Base-by-base conservation (phyloP, 2,113 vertebrate species). In the Zapus hudsonius region DNA sequence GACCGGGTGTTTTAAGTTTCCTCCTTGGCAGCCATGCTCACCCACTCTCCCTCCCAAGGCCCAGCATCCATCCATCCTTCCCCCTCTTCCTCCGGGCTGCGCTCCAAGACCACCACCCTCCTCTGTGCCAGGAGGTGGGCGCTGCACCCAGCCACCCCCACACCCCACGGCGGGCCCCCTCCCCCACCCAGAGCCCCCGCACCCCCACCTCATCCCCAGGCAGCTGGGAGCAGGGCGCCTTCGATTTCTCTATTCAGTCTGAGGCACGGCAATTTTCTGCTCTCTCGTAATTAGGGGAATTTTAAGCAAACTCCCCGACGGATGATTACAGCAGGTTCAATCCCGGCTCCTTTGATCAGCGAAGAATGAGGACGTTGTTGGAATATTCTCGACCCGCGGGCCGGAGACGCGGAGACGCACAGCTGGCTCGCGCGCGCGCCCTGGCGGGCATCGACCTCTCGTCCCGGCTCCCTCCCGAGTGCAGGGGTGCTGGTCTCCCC, bases 251-350 rank as follows among this genome's bases (percentile, higher is more conserved):
- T 94, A 81, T 96, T 97, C 97, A 95, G 88, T 40, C 92, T 95
- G 92, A 7, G 96, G 95, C 95, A 57, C 94, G 94, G 96, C 84
- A 96, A 98, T 98, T 98, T 98, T 80, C 97, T 95, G 90, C 97
- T 94, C 97, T 97, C 96, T 96, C 96, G 91, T 97, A 98, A 98
- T 98, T 97, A 98, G 97, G 96, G 97, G 97, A 96, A 97, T 98
- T 98, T 98, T 92, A 97, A 98, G 96, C 97, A 97, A 98, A 98
- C 97, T 90, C 97, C 96, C 96, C 94, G 59, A 96, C 75, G 94
- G 96, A 95, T 98, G 97, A 98, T 98, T 97, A 93, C 96, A 64
- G 96, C 97, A 88, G 94, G 97, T 98, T 97, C 97, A 97, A 95
- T 98, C 96, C 95, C 7, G n/a, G 92, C 81, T 96, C 94, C 97